Evolutionary conservation across 2,797 vertebrate species (phyloP).

Genomic region (Amblyopsis hoosieri): DNA sequence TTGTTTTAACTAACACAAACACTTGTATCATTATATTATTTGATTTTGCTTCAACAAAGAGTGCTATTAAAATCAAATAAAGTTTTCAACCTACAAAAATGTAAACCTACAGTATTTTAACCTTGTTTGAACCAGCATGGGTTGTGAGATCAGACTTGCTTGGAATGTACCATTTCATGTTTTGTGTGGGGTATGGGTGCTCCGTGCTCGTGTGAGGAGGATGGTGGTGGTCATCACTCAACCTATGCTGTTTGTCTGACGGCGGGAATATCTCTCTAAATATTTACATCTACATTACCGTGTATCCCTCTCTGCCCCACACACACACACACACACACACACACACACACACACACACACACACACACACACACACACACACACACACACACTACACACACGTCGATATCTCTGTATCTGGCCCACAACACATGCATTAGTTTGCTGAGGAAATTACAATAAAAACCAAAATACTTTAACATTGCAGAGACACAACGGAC

Average conservation of each 20-base stretch:
- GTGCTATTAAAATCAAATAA: too few relatives aligned
- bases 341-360: slow-evolving; percentile 12
- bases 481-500: slow-evolving; percentile 14
- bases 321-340: slow-evolving; percentile 17
- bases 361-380: slow-evolving; percentile 11
- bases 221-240: slow-evolving; percentile 65
- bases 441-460: slow-evolving; percentile 41
- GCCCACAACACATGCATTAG: slow-evolving; percentile 50
- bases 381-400: slow-evolving; percentile 5
- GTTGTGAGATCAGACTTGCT: slow-evolving; percentile 31
- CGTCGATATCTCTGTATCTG: slow-evolving; percentile 40
- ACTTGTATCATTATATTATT: too few relatives aligned
- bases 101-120: not conserved
- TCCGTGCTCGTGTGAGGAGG: slow-evolving; percentile 16
- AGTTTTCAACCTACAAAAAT: too few relatives aligned
- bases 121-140: slow-evolving; percentile 5
- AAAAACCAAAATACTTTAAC: slow-evolving; percentile 23
- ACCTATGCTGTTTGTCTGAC: slow-evolving; percentile 69
- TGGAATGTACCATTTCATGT: slow-evolving; percentile 52
- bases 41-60: too few relatives aligned
- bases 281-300: slow-evolving; percentile 82
- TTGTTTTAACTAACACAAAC: too few relatives aligned
- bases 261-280: slow-evolving; percentile 78
- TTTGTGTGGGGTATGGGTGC: slow-evolving; percentile 44
- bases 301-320: slow-evolving; percentile 65